phyloP scores from a whole-genome alignment of 2,797 vertebrate species.

The Pantherophis alleghaniensis region DNA sequence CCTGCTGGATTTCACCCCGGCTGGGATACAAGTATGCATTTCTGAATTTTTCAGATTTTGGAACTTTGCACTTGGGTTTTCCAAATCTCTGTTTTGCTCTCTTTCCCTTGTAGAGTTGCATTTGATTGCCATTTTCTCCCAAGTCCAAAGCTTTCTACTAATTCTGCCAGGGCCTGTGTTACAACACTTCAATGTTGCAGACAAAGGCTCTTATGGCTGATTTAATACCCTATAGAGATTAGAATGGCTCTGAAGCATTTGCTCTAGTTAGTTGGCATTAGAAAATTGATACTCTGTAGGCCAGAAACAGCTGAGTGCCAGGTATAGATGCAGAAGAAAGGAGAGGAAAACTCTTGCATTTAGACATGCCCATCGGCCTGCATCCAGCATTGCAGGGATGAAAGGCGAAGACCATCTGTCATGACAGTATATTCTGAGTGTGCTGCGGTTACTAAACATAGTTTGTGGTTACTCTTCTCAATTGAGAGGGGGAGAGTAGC shows the following conservation, averaged over 20 bases:
- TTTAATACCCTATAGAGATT: neutral
- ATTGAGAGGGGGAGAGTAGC: neutral
- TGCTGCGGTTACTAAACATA: constrained; percentile 1
- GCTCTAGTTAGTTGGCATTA: neutral
- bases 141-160: neutral
- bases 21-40: neutral
- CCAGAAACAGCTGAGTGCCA: constrained; percentile 8
- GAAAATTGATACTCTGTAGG: neutral
- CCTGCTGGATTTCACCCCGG: no score
- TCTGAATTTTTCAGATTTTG: neutral
- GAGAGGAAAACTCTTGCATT: neutral
- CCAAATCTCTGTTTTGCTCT: neutral
- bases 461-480: constrained; percentile 24
- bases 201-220: neutral
- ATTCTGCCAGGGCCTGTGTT: neutral
- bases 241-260: neutral
- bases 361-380: constrained; percentile 22
- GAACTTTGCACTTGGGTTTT: neutral
- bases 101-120: neutral
- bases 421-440: accelerated
- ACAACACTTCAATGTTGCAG: neutral
- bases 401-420: neutral
- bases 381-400: constrained; percentile 7
- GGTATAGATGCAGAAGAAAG: neutral
- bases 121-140: neutral